A percentile compares a stretch with the other conserved stretches of the same genome.
Conservation (phyloP, 2,113 vertebrate genomes). For the Micromys minutus region DNA sequence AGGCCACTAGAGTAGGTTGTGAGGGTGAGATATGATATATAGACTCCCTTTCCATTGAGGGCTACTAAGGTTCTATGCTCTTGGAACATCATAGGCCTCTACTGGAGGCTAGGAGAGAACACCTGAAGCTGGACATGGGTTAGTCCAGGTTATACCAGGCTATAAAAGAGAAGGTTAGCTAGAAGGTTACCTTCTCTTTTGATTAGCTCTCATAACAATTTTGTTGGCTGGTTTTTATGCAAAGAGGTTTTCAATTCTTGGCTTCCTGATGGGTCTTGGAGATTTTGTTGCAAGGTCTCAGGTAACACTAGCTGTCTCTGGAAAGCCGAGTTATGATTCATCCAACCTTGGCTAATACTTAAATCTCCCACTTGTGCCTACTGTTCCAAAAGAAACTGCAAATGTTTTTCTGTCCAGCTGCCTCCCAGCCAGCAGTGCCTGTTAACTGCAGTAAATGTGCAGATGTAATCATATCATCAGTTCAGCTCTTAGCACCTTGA, state of each 20-base stretch:
- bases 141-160: too few relatives aligned
- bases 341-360: background rate
- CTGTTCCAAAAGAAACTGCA: background rate
- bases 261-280: background rate
- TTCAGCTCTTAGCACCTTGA: background rate
- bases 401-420: background rate
- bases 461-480: background rate
- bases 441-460: background rate
- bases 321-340: background rate
- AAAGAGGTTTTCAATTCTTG: background rate
- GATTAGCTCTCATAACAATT: background rate
- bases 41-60: too few relatives aligned
- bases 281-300: background rate
- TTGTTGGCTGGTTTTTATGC: background rate
- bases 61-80: background rate
- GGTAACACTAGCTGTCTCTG: background rate
- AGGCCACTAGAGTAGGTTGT: too few relatives aligned
- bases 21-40: background rate
- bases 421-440: background rate
- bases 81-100: background rate
- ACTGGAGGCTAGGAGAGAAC: background rate
- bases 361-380: too few relatives aligned
- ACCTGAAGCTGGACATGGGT: background rate
- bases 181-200: background rate
- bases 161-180: too few relatives aligned